These are phyloP conservation scores for Rhyzopertha dominica DNA, from an alignment of 1,140 invertebrate genomes.

Conservation along the genomic window DNA sequence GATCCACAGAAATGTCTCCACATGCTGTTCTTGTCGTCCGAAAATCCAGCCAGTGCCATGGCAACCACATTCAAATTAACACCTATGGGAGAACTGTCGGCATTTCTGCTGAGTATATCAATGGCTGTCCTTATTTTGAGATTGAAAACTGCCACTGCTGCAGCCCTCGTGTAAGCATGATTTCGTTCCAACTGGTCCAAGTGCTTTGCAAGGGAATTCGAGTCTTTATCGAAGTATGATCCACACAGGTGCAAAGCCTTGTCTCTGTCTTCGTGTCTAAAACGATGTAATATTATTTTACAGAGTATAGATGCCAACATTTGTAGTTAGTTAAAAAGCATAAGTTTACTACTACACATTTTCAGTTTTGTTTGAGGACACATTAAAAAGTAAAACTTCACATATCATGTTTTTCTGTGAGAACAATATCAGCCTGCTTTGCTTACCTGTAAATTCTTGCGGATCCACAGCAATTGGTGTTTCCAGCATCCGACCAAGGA, in stretches of 20 bases:
- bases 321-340: no score
- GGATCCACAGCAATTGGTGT: conserved; percentile 34
- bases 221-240: conserved; percentile 72
- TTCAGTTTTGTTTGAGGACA: no score
- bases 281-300: conserved; percentile 35
- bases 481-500: conserved; percentile 51
- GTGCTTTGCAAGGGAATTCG: conserved; percentile 45
- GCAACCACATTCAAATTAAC: conserved; percentile 62
- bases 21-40: conserved; percentile 72
- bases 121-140: conserved; percentile 78
- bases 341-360: no score
- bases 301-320: no score
- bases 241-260: conserved; percentile 80
- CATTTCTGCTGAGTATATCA: conserved; percentile 72
- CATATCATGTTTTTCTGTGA: no score
- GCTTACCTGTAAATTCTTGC: conserved; percentile 51
- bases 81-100: conserved; percentile 44
- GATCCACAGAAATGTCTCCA: conserved; percentile 76
- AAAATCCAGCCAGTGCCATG: conserved; percentile 86
- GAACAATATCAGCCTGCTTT: neutral
- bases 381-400: no score
- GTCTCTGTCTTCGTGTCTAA: conserved; percentile 69
- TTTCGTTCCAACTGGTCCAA: conserved; percentile 58
- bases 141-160: conserved; percentile 87
- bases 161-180: conserved; percentile 71